Conservation (phyloP, 2,797 vertebrate genomes). For the Caiman crocodilus region DNA sequence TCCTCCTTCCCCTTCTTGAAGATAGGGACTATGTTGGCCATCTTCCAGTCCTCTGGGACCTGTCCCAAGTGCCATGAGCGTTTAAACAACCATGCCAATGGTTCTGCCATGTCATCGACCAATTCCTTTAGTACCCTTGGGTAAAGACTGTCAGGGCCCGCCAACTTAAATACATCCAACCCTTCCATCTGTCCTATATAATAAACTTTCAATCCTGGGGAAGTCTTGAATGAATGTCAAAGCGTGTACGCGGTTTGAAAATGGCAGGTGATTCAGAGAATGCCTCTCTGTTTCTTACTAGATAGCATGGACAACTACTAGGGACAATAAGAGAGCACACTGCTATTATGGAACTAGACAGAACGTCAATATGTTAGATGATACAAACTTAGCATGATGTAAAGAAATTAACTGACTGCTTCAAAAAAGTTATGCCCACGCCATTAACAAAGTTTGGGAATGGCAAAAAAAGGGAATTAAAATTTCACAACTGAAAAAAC, state of each 20-base stretch:
- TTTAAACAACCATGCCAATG: too few species aligned
- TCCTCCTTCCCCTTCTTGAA: too few species aligned
- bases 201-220: background rate
- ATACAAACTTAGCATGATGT: background rate
- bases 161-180: too few species aligned
- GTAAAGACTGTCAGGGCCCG: too few species aligned
- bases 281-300: too few species aligned
- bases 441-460: background rate
- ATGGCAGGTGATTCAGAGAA: background rate
- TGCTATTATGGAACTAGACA: background rate
- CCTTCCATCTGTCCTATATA: background rate
- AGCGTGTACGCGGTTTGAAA: background rate
- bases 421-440: background rate
- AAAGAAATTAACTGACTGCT: background rate
- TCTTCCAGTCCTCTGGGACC: too few species aligned
- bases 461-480: background rate
- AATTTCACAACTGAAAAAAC: background rate
- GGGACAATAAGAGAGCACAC: background rate
- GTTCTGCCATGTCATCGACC: too few species aligned
- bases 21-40: too few species aligned
- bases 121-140: too few species aligned
- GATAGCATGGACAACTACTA: background rate
- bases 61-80: too few species aligned
- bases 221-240: background rate
- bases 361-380: background rate